Conservation (phyloP, 2,797 vertebrate species). For the Leucoraja ocellata region DNA sequence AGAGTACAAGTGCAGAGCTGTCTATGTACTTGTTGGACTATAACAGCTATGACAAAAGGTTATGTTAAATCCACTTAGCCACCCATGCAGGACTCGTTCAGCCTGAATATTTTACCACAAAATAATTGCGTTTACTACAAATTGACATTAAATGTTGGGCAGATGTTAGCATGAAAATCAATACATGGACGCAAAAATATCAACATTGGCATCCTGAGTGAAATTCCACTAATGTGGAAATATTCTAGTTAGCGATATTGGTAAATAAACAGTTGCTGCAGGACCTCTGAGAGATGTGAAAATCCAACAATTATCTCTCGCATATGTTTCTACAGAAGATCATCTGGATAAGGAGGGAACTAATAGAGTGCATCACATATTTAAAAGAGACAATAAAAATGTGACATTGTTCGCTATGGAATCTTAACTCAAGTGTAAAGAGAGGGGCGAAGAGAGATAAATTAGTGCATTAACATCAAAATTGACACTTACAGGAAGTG, state of each 20-base stretch:
- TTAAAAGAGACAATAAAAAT: not conserved
- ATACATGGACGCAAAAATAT: not conserved
- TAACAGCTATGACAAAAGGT: not conserved
- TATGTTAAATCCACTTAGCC: not conserved
- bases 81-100: not conserved
- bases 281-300: not conserved
- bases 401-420: not conserved
- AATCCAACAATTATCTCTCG: not conserved
- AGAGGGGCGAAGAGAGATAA: not conserved
- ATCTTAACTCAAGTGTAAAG: not conserved
- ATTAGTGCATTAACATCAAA: not conserved
- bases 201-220: not conserved
- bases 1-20: not conserved
- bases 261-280: slow-evolving; percentile 18
- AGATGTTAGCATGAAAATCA: slow-evolving; percentile 23
- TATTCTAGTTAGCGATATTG: not conserved
- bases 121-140: slow-evolving; percentile 15
- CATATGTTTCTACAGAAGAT: not conserved
- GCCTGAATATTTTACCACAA: slow-evolving; percentile 27
- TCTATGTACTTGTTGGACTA: slow-evolving; percentile 1
- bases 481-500: not conserved
- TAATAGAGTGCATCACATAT: not conserved
- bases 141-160: slow-evolving; percentile 5
- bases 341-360: not conserved
- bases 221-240: slow-evolving; percentile 25